Percentiles rank a stretch among this genome's conserved stretches.
Conservation (phyloP, 2,797 vertebrate species). For the Lutjanus argentimaculatus region DNA sequence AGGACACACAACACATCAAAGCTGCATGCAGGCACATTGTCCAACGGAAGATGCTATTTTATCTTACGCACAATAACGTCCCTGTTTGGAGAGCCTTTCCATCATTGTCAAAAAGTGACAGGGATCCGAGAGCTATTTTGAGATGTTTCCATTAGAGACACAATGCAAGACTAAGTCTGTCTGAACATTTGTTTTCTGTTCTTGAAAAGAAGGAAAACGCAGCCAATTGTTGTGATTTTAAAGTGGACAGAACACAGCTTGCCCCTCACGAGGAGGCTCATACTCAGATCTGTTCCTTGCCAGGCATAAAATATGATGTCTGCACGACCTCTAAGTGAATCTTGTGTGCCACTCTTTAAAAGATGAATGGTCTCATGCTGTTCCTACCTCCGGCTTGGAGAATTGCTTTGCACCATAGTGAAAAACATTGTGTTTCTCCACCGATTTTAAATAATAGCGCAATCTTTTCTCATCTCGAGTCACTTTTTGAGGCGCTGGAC, state of each 20-base stretch:
- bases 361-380: conserved; percentile 70
- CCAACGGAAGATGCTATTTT: neutral
- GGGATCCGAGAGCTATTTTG: neutral
- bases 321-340: conserved; percentile 70
- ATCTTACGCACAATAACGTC: neutral
- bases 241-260: conserved; percentile 50
- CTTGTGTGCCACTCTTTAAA: conserved; percentile 41
- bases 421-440: conserved; percentile 69
- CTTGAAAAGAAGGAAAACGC: conserved; percentile 24
- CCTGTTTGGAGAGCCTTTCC: conserved; percentile 53
- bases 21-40: conserved; percentile 29
- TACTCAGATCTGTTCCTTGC: conserved; percentile 62
- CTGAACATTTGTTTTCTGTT: conserved; percentile 32
- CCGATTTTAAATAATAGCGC: conserved; percentile 79
- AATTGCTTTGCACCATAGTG: conserved; percentile 68
- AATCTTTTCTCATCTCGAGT: conserved; percentile 73
- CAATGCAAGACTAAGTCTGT: conserved; percentile 5
- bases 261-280: conserved; percentile 33
- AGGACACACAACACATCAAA: conserved; percentile 38
- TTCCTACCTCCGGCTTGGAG: conserved; percentile 56
- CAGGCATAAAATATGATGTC: conserved; percentile 65
- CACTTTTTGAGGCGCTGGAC: conserved; percentile 37
- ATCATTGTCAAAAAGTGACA: conserved; percentile 24
- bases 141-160: conserved; percentile 14
- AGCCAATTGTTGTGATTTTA: conserved; percentile 38